phyloP scores from a whole-genome alignment of 2,888 invertebrate genomes.

The Dione juno region DNA sequence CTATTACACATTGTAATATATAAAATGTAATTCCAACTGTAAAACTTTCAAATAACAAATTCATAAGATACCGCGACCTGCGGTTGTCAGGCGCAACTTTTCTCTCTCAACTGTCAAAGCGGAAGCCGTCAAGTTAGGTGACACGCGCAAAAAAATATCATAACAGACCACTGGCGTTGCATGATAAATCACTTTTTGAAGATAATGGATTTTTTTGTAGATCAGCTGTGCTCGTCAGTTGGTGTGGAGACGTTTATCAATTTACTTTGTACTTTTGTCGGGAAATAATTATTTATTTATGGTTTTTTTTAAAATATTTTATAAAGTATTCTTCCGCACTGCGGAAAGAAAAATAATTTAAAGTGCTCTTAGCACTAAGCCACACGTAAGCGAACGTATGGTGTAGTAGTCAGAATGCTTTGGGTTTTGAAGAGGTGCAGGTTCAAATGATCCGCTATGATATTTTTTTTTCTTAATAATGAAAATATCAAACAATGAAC shows the following conservation, averaged over 20 bases:
- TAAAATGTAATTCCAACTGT: neutral
- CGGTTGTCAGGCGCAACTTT: conserved; percentile 23
- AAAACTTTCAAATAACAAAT: conserved; percentile 1
- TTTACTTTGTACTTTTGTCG: neutral
- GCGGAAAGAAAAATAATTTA: too few relatives aligned
- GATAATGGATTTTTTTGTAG: conserved; percentile 25
- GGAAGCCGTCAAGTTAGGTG: conserved; percentile 22
- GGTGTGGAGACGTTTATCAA: conserved; percentile 12
- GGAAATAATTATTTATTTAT: neutral
- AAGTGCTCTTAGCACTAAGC: too few relatives aligned
- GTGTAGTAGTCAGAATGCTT: too few relatives aligned
- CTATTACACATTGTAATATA: neutral
- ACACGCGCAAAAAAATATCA: conserved; percentile 21
- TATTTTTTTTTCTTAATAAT: too few relatives aligned
- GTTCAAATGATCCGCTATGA: too few relatives aligned
- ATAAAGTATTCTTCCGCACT: too few relatives aligned
- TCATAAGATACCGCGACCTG: neutral
- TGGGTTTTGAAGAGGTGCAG: too few relatives aligned
- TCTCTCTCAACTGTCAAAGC: conserved; percentile 29
- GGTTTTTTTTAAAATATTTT: neutral
- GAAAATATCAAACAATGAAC: too few relatives aligned
- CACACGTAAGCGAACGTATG: too few relatives aligned
- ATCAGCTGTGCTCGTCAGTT: neutral
- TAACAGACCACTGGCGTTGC: conserved; percentile 17
- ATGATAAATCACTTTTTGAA: conserved; percentile 31